Evolutionary conservation across 2,113 vertebrate species (phyloP), one percentile per base, ranked within the genome.

Genomic region (Misgurnus mizolepis): DNA sequence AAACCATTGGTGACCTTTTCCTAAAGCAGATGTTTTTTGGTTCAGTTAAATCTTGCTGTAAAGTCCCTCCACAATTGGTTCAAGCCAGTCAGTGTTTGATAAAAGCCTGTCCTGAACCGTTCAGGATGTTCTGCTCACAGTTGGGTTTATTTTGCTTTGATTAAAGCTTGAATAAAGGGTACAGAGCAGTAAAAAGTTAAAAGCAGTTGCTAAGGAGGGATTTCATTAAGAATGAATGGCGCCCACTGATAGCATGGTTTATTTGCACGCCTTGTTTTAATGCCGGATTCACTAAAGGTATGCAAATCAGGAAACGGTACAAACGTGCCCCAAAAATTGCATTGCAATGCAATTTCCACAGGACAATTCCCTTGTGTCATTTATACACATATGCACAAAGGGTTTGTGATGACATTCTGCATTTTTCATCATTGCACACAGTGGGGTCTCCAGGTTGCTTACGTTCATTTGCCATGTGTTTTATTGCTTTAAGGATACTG

Each of bases 1-100:
- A 73, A 73, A 56, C 71, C 55, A 73, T 58, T 40, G 4, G n/a
- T 73, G 71, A 73, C 71, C 71, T 73, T 73, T 73, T 60, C 55
- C 55, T 60, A 73, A 73, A 43, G 71, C 71, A 73, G 43, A 40
- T 60, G 71, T 18, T 45, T 73, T 73, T 60, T 15, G 39, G 17
- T 15, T 39, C 6, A 41, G n/a, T 73, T 43, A n/a, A n/a, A 60
- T 43, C 41, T 55, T 73, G 70, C 22, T 45, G 55, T 73, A 43
- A 60, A 73, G 40, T 18, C 60, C 71, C 50, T 18, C 71, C 11
- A 7, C 71, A 73, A 73, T 41, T 56, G 69, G 50, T 72, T 72
- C 69, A 40, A 53, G 68, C 27, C 49, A 39, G 27, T 55, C 47
- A 39, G 1, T 10, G 39, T 72, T 41, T 72, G 69, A 72, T 72